phyloP scores from a whole-genome alignment of 1,140 invertebrate species.

The Drosophila santomea region DNA sequence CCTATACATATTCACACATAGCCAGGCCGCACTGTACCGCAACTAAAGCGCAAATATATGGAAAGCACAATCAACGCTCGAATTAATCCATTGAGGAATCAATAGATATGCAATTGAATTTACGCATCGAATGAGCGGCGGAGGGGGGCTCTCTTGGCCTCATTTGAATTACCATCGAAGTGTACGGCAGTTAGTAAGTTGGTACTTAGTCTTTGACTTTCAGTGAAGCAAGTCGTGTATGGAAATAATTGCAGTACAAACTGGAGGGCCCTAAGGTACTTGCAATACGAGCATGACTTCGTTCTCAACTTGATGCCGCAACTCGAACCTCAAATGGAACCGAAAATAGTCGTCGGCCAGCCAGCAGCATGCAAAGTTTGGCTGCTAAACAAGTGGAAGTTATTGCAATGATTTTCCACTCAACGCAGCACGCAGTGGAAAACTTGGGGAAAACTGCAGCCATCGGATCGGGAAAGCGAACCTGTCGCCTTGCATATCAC shows the following conservation, averaged over 20 bases:
- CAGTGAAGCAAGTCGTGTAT: neutral
- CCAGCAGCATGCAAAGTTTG: constrained; percentile 14
- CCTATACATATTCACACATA: neutral
- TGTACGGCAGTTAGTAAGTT: neutral
- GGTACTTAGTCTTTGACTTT: neutral
- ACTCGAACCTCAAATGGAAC: constrained; percentile 16
- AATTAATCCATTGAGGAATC: constrained; percentile 47
- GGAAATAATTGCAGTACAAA: constrained; percentile 1
- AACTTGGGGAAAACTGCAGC: constrained; percentile 1
- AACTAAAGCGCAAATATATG: constrained; percentile 22
- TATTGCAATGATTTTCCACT: constrained; percentile 38
- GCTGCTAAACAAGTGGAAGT: constrained; percentile 37
- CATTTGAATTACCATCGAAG: neutral
- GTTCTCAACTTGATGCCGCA: constrained; percentile 1
- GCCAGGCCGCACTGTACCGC: constrained; percentile 3
- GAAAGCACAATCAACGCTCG: constrained; percentile 37
- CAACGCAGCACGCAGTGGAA: constrained; percentile 2
- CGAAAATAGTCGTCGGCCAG: constrained; percentile 3
- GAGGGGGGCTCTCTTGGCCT: neutral
- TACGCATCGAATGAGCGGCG: neutral
- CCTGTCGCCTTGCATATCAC: constrained; percentile 21
- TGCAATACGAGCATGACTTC: neutral
- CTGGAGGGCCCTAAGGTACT: neutral
- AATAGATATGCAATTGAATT: constrained; percentile 39
- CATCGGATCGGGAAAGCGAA: constrained; percentile 5